Conservation (phyloP, 2,888 invertebrate genomes). For the Beris chalybata region DNA sequence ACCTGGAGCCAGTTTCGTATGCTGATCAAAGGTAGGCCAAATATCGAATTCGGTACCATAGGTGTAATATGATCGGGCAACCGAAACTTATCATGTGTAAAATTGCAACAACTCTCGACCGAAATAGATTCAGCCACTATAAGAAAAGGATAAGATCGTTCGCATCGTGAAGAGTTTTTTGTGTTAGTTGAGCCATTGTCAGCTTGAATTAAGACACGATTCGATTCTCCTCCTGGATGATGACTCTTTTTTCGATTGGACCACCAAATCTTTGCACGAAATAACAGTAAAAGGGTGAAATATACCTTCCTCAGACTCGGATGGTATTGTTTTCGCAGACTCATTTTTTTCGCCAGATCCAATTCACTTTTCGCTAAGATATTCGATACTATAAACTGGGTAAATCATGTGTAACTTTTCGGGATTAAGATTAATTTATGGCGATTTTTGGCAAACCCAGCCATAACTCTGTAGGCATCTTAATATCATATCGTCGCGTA, state of each 20-base stretch:
- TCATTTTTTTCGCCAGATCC: constrained; percentile 23
- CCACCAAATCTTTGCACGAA: constrained; percentile 23
- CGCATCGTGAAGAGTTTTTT: background rate
- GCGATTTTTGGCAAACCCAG: too few species aligned
- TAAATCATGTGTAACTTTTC: constrained; percentile 10
- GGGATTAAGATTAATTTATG: too few species aligned
- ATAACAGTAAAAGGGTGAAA: constrained; percentile 17
- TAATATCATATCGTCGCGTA: too few species aligned
- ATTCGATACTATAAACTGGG: constrained; percentile 22
- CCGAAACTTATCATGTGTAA: constrained; percentile 38
- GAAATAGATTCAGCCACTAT: background rate
- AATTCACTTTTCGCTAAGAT: constrained; percentile 18
- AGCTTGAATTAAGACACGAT: constrained; percentile 36
- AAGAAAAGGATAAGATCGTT: too few species aligned
- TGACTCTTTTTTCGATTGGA: constrained; percentile 3
- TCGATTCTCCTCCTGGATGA: constrained; percentile 17
- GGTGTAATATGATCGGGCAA: constrained; percentile 37
- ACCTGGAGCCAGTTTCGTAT: constrained; percentile 1
- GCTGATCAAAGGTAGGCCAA: background rate
- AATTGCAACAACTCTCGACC: constrained; percentile 36
- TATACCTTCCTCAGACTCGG: constrained; percentile 13
- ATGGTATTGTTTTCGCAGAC: constrained; percentile 24
- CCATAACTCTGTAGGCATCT: too few species aligned
- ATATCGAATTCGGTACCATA: constrained; percentile 32
- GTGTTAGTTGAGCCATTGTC: constrained; percentile 34